Conservation (phyloP, 2,113 vertebrate genomes). For the Vulpes lagopus region DNA sequence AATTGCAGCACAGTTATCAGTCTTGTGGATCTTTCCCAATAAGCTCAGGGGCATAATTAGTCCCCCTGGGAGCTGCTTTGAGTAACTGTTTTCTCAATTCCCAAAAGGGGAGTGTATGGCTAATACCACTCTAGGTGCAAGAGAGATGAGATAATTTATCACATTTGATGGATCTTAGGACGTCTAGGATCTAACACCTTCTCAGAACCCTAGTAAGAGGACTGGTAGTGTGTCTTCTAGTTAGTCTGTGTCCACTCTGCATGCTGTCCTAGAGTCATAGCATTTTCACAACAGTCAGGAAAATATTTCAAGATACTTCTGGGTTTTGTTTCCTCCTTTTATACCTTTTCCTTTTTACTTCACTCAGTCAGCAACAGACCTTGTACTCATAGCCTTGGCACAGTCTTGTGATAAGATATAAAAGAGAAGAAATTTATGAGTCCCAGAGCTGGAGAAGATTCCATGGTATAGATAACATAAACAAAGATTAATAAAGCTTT, state of each 20-base stretch:
- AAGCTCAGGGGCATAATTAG: not conserved
- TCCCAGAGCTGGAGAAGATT: not conserved
- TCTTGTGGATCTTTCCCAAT: not conserved
- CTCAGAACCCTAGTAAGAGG: not conserved
- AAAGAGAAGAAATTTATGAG: not conserved
- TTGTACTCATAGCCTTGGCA: not conserved
- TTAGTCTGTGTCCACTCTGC: not conserved
- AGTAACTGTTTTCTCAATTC: slow-evolving; percentile 39
- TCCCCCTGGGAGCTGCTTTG: not conserved
- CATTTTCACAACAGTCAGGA: not conserved
- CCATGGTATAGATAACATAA: not conserved
- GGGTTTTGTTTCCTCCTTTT: not conserved
- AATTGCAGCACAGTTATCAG: not conserved
- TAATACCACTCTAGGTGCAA: not conserved
- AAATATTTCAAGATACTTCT: slow-evolving; percentile 14
- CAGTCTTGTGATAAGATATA: not conserved
- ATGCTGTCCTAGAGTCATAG: not conserved
- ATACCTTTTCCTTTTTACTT: not conserved
- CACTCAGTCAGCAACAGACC: not conserved
- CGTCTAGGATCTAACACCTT: not conserved
- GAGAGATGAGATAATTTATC: not conserved
- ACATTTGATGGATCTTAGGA: not conserved
- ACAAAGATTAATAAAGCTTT: not conserved
- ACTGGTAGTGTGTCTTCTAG: not conserved
- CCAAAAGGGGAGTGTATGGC: not conserved